Base-by-base conservation (phyloP, 2,113 vertebrate species). In the Halcyon malimbica region DNA sequence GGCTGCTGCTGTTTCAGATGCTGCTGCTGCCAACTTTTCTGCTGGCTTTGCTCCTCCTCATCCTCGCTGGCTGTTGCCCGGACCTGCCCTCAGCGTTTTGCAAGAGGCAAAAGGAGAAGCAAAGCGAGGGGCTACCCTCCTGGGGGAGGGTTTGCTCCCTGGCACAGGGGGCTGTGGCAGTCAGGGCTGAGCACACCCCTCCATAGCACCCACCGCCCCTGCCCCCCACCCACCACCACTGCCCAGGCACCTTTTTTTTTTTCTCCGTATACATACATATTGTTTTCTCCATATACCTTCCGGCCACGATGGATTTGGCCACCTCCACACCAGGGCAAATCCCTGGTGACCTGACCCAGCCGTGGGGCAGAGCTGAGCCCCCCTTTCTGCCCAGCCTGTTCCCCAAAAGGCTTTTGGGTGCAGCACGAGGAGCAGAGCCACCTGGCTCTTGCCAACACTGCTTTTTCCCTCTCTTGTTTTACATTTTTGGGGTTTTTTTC, bases 141-240 rank as follows among this genome's bases (percentile, higher is more conserved):
- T 3, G 2, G 42, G 51, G 25, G 15, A 6, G 33, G 60, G 11
- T 10, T 19, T 33, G 56, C 37, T 67, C 8, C 18, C 3, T 2
- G 2, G 21, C 5, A 3, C 0, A 6, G 18, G 24, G 35, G 53
- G 16, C 16, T 59, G 44, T 31, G 28, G 53, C 39, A 35, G 31
- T 11, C 2, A 1, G 37, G 16, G 19, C 18, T 3, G 0, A 79
- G 28, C 12, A 6, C 12, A 17, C 23, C 28, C 54, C 18, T 68
- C 51, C 28, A 1, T 3, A 21, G 33, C 29, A 24, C 63, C n/a
- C 31, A 26, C 51, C 35, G 35, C 35, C 33, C 4, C 2, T 35
- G 44, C 42, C 31, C 33, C 12, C 50, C 3, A 3, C 12, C 59
- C 59, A 62, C 35, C 13, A 16, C n/a, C n/a, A 4, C 50, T 13